These are phyloP conservation scores for Pelosia muscerda DNA, from an alignment of 2,888 invertebrate genomes.

Conservation along the genomic window DNA sequence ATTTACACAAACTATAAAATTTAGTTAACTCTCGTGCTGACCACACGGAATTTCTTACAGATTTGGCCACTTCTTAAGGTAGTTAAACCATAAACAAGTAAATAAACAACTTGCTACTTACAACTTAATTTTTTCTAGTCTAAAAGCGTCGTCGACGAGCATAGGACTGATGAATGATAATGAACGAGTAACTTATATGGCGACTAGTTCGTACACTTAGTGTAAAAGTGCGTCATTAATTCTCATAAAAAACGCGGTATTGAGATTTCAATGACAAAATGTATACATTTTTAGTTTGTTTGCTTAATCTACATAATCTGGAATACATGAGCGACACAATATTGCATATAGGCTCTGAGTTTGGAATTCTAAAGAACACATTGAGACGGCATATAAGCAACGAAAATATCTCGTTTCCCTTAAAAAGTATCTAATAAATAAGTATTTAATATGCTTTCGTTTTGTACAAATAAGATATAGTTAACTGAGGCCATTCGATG, in stretches of 20 bases:
- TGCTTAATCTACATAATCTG: conserved; percentile 36
- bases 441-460: background rate
- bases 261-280: conserved; percentile 21
- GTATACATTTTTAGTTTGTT: conserved; percentile 27
- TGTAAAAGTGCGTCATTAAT: background rate
- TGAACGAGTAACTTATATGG: conserved; percentile 3
- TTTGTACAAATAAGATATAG: background rate
- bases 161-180: background rate
- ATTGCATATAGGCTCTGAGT: conserved; percentile 2
- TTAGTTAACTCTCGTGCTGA: no score
- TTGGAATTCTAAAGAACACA: conserved; percentile 20
- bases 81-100: background rate
- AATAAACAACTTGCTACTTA: background rate
- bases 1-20: no score
- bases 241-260: background rate
- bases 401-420: background rate
- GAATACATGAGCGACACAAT: conserved; percentile 26
- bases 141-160: background rate
- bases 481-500: background rate
- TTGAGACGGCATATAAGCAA: conserved; percentile 10
- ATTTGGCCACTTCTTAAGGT: background rate
- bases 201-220: conserved; percentile 5
- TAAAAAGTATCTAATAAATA: background rate
- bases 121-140: background rate
- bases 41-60: background rate